A percentile compares a stretch with the other conserved stretches of the same genome.
Evolutionary conservation across 2,888 invertebrate genomes (phyloP).

Genomic region (Saturnia pavonia): DNA sequence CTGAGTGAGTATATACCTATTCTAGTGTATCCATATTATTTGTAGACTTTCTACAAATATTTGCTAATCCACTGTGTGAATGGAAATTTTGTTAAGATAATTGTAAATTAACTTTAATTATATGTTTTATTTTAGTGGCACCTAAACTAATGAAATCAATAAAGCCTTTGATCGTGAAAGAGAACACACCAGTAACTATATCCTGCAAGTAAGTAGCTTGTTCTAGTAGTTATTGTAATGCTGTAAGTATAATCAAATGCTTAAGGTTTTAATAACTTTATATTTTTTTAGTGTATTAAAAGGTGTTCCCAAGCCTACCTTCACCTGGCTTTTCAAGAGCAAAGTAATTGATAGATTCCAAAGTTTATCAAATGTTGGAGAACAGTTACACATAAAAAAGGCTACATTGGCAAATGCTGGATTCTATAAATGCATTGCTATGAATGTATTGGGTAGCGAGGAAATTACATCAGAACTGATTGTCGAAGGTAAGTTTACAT

Average conservation of each 20-base stretch:
- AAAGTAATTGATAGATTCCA: conserved; percentile 6
- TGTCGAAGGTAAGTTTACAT: conserved; percentile 28
- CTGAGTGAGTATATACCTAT: not conserved
- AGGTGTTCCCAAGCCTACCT: conserved; percentile 28
- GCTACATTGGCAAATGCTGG: conserved; percentile 24
- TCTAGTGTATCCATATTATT: not conserved
- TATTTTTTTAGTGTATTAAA: conserved; percentile 12
- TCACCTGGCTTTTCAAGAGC: conserved; percentile 30
- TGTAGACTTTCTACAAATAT: not conserved
- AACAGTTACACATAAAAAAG: conserved; percentile 20
- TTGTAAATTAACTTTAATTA: not conserved
- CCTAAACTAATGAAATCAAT: conserved; percentile 14
- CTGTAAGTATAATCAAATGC: not conserved
- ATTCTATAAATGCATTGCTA: conserved; percentile 24
- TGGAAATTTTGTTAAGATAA: not conserved
- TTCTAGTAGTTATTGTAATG: not conserved
- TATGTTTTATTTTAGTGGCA: conserved; percentile 4
- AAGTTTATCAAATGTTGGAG: conserved; percentile 16
- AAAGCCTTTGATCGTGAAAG: not conserved
- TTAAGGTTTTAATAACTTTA: not conserved
- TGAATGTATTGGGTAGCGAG: conserved; percentile 17
- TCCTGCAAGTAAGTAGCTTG: conserved; percentile 4
- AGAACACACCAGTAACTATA: conserved; percentile 3
- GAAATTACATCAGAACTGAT: conserved; percentile 20
- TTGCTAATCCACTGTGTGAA: not conserved